These are phyloP conservation scores for Verasper variegatus DNA, from an alignment of 2,113 vertebrate genomes.

Conservation along the genomic window DNA sequence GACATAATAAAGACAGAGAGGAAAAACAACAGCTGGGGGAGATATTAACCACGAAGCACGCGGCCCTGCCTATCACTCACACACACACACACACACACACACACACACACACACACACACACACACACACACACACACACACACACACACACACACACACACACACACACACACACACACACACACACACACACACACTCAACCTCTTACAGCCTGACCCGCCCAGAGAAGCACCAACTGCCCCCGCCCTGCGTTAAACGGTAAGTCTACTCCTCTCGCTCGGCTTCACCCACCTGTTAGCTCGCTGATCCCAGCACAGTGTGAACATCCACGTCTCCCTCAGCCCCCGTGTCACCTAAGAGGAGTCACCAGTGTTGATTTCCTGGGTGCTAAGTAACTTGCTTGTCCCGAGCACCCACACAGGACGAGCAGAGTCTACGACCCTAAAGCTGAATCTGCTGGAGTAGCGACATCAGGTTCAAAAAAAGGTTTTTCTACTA, in stretches of 20 bases:
- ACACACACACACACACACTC: slow-evolving; percentile 18
- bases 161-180: slow-evolving; percentile 20
- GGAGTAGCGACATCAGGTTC: no score
- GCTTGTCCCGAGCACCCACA: not conserved
- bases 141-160: slow-evolving; percentile 24
- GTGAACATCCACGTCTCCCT: not conserved
- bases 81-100: slow-evolving; percentile 27
- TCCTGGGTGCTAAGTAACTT: slow-evolving; percentile 27
- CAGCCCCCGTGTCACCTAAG: slow-evolving; percentile 28
- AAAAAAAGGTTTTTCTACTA: no score
- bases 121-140: slow-evolving; percentile 21
- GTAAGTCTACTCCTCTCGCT: not conserved
- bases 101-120: slow-evolving; percentile 2
- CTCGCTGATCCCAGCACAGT: slow-evolving; percentile 33
- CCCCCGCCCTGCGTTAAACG: slow-evolving; percentile 18
- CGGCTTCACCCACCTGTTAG: slow-evolving; percentile 55
- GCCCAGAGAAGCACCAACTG: slow-evolving; percentile 34
- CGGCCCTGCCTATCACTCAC: slow-evolving; percentile 21
- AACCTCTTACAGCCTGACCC: slow-evolving; percentile 35
- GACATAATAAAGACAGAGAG: slow-evolving; percentile 25
- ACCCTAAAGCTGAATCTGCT: no score
- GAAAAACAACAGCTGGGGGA: slow-evolving; percentile 69
- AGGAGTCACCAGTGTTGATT: slow-evolving; percentile 34
- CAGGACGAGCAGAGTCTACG: not conserved
- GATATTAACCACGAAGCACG: slow-evolving; percentile 52